Evolutionary conservation across 2,888 invertebrate species (phyloP).

Genomic region (Hemaris fuciformis): DNA sequence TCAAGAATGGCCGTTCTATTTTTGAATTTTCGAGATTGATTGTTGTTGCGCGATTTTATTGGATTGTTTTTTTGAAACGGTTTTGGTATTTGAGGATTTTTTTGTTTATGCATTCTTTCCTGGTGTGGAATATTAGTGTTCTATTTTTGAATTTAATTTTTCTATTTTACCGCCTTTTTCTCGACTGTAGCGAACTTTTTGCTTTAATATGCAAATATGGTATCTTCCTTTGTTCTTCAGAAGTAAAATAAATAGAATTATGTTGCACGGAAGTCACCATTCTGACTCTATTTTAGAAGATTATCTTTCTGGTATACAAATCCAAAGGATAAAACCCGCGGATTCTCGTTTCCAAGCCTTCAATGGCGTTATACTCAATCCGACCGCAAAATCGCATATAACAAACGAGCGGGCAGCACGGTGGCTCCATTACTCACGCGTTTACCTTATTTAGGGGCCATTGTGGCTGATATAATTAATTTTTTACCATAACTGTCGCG

Average conservation of each 20-base stretch:
- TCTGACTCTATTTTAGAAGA: no score
- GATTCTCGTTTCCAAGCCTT: no score
- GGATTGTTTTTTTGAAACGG: constrained; percentile 1
- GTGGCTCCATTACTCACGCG: constrained; percentile 31
- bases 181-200: no score
- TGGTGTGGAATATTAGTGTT: not conserved
- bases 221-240: no score
- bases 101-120: not conserved
- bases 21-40: constrained; percentile 7
- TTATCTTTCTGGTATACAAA: no score
- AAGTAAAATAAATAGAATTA: no score
- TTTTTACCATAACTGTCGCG: constrained; percentile 5
- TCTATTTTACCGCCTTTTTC: not conserved
- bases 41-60: constrained; percentile 9
- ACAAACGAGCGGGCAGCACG: constrained; percentile 20
- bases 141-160: not conserved
- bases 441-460: constrained; percentile 34
- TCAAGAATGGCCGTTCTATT: not conserved
- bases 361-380: no score
- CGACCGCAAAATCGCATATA: not conserved
- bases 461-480: constrained; percentile 14
- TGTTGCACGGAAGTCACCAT: no score
- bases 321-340: no score
- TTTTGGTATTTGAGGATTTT: not conserved
- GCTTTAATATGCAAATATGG: rapidly evolving